Percentiles rank a stretch among this genome's conserved stretches.
Evolutionary conservation across 2,888 invertebrate genomes (phyloP).

Genomic region (Meandrusa payeni): DNA sequence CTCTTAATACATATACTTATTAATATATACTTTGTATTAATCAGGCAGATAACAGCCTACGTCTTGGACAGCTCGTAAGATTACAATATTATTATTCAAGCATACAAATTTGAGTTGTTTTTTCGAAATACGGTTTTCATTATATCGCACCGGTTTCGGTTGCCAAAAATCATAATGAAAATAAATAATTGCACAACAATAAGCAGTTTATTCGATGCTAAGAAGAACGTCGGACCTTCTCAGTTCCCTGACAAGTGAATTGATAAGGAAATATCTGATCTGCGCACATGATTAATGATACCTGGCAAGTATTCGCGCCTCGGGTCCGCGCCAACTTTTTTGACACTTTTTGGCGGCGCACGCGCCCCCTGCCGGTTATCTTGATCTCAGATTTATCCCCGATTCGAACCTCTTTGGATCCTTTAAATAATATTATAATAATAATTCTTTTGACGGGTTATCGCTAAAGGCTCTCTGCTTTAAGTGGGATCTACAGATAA

Average conservation of each 20-base stretch:
- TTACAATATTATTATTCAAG: no score
- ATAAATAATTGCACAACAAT: conserved; percentile 26
- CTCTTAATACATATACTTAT: no score
- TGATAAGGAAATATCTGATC: conserved; percentile 30
- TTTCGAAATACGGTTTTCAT: background rate
- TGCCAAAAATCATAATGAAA: conserved; percentile 12
- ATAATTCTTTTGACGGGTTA: conserved; percentile 2
- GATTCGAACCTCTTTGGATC: conserved; percentile 29
- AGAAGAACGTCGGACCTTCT: conserved; percentile 14
- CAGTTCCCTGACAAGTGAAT: conserved; percentile 27
- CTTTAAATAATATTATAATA: conserved; percentile 34
- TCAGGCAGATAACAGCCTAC: no score
- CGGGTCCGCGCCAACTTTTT: conserved; percentile 30
- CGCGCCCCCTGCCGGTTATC: conserved; percentile 38
- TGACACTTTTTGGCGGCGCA: conserved; percentile 39
- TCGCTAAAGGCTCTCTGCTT: background rate
- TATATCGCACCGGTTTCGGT: conserved; percentile 1
- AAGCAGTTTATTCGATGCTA: conserved; percentile 12
- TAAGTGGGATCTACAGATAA: no score
- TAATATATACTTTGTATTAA: no score
- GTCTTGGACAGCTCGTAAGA: background rate
- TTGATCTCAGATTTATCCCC: conserved; percentile 30
- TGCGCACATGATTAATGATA: conserved; percentile 30
- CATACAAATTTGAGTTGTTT: background rate
- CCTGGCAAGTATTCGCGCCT: conserved; percentile 30